Percentiles rank a stretch among this genome's conserved stretches.
Evolutionary conservation across 2,113 vertebrate species (phyloP).

Genomic region (Cynocephalus volans): DNA sequence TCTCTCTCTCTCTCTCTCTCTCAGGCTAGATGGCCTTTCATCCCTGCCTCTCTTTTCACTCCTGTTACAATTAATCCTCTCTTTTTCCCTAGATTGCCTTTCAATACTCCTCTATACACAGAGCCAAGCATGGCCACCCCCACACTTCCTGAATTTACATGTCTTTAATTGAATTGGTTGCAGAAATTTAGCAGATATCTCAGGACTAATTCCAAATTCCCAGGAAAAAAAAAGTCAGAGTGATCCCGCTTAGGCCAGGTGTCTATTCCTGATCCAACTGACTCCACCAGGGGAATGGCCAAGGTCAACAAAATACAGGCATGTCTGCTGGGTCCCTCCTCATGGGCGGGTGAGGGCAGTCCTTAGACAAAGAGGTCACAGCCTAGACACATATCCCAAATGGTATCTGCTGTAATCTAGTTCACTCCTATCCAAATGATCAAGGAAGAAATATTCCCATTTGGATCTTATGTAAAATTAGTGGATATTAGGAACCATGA

Average conservation of each 20-base stretch:
- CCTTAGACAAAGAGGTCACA: neutral
- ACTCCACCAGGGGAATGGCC: neutral
- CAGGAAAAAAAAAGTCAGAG: neutral
- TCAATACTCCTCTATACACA: neutral
- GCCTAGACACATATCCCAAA: neutral
- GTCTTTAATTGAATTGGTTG: constrained; percentile 66
- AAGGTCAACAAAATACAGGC: neutral
- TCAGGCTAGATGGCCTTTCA: neutral
- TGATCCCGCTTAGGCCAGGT: neutral
- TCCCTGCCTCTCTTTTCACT: neutral
- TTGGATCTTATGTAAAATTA: neutral
- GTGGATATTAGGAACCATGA: neutral
- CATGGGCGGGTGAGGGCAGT: neutral
- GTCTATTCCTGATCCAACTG: neutral
- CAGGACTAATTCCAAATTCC: constrained; percentile 58
- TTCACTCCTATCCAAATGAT: neutral
- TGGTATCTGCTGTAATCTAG: neutral
- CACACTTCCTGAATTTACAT: constrained; percentile 34
- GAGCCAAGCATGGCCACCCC: constrained; percentile 2
- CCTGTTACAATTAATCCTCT: constrained; percentile 16
- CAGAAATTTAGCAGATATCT: constrained; percentile 21
- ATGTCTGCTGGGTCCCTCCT: neutral
- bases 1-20: neutral
- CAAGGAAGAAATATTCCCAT: neutral
- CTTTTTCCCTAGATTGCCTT: constrained; percentile 40